phyloP scores from a whole-genome alignment of 1,140 invertebrate genomes.

The Cecropterus lyciades region DNA sequence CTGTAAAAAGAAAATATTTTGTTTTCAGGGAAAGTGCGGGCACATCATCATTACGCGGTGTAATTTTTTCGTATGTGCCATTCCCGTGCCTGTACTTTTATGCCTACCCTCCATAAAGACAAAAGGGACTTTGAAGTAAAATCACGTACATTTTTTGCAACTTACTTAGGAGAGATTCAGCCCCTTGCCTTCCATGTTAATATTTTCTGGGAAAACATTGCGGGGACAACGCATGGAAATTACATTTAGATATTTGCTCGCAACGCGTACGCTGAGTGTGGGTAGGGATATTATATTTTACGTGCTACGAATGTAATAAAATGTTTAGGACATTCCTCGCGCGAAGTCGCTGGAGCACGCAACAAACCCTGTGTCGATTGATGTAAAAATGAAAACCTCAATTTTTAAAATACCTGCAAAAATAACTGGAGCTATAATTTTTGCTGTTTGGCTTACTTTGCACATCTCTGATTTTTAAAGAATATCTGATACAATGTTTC shows the following conservation, averaged over 20 bases:
- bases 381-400: conserved; percentile 73
- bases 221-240: conserved; percentile 82
- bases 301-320: conserved; percentile 82
- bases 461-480: too few relatives aligned
- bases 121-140: conserved; percentile 84
- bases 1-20: conserved; percentile 80
- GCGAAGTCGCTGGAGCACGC: conserved; percentile 37
- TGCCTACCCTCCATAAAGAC: conserved; percentile 81
- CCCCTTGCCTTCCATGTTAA: conserved; percentile 81
- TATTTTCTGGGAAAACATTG: conserved; percentile 84
- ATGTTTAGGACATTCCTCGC: conserved; percentile 70
- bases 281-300: conserved; percentile 83
- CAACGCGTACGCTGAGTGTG: conserved; percentile 74
- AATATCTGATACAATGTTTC: too few relatives aligned
- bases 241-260: conserved; percentile 83
- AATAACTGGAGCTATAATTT: conserved; percentile 9
- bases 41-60: conserved; percentile 82
- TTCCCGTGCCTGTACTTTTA: conserved; percentile 80
- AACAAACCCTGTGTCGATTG: conserved; percentile 58
- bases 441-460: neutral
- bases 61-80: conserved; percentile 83
- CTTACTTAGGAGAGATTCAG: conserved; percentile 83
- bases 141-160: conserved; percentile 84
- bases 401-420: conserved; percentile 42
- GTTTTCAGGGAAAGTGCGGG: conserved; percentile 75